These are phyloP conservation scores for Daubentonia madagascariensis DNA, from an alignment of 2,113 vertebrate genomes.

Conservation along the genomic window DNA sequence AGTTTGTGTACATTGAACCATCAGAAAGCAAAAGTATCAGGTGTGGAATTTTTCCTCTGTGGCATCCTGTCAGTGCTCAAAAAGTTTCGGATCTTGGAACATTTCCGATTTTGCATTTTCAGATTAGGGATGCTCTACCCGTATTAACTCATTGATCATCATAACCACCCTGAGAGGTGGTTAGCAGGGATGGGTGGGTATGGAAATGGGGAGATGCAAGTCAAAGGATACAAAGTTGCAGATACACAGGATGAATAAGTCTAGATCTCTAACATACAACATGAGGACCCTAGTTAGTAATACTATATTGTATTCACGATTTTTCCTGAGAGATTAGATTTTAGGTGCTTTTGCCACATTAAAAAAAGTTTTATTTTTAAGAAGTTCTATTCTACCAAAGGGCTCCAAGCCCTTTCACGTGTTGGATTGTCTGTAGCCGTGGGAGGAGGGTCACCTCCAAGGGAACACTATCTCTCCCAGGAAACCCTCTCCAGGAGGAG, in stretches of 20 bases:
- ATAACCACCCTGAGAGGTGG: not conserved
- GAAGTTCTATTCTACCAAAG: not conserved
- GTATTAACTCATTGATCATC: not conserved
- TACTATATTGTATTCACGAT: no score
- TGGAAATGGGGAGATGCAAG: not conserved
- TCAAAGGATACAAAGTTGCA: not conserved
- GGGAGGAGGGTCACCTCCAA: not conserved
- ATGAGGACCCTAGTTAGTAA: not conserved
- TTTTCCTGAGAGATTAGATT: not conserved
- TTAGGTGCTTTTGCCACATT: not conserved
- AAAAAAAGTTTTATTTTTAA: not conserved
- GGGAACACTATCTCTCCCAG: not conserved
- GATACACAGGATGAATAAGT: no score
- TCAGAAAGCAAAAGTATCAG: not conserved
- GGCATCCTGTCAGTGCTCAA: not conserved
- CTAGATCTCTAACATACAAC: not conserved
- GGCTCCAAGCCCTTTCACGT: not conserved
- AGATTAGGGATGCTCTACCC: not conserved
- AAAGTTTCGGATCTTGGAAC: not conserved
- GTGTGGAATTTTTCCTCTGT: not conserved
- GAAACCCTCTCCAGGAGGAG: conserved; percentile 13
- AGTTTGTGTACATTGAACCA: not conserved
- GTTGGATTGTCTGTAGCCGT: not conserved
- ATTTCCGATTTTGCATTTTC: not conserved
- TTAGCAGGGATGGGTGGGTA: not conserved